Evolutionary conservation across 2,888 invertebrate species (phyloP).

Genomic region (Drosophila maculinotata): DNA sequence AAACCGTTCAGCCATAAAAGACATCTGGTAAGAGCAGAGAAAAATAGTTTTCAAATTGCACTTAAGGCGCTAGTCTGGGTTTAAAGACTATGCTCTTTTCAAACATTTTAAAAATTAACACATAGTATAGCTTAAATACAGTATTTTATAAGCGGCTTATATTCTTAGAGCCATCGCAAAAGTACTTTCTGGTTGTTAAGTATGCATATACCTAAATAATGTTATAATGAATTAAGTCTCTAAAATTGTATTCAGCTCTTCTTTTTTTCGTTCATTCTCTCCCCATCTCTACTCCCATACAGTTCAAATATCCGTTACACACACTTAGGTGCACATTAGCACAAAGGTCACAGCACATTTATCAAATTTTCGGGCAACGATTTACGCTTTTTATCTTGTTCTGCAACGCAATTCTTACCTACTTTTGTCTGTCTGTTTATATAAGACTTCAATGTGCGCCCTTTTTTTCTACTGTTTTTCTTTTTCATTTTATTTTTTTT

Average conservation of each 20-base stretch:
- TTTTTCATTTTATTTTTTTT: conserved; percentile 11
- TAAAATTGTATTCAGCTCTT: background rate
- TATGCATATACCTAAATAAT: background rate
- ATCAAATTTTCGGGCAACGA: conserved; percentile 51
- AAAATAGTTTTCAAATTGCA: too few relatives aligned
- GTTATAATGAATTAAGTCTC: background rate
- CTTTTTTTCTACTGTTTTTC: background rate
- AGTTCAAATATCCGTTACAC: conserved; percentile 9
- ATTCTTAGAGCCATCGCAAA: too few relatives aligned
- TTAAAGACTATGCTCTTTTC: too few relatives aligned
- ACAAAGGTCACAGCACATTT: conserved; percentile 67
- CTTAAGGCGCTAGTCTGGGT: too few relatives aligned
- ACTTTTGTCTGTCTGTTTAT: conserved; percentile 64
- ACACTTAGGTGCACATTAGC: conserved; percentile 62
- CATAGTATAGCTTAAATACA: too few relatives aligned
- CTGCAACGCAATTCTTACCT: conserved; percentile 56
- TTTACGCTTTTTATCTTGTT: conserved; percentile 31
- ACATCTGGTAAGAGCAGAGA: too few relatives aligned
- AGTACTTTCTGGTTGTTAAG: too few relatives aligned
- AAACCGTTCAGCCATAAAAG: too few relatives aligned
- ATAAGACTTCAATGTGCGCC: conserved; percentile 40
- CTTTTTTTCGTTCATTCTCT: background rate
- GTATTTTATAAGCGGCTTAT: too few relatives aligned
- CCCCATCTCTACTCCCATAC: background rate
- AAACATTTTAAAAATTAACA: too few relatives aligned